Evolutionary conservation across 2,888 invertebrate species (phyloP).

Genomic region (Tenthredo livida): DNA sequence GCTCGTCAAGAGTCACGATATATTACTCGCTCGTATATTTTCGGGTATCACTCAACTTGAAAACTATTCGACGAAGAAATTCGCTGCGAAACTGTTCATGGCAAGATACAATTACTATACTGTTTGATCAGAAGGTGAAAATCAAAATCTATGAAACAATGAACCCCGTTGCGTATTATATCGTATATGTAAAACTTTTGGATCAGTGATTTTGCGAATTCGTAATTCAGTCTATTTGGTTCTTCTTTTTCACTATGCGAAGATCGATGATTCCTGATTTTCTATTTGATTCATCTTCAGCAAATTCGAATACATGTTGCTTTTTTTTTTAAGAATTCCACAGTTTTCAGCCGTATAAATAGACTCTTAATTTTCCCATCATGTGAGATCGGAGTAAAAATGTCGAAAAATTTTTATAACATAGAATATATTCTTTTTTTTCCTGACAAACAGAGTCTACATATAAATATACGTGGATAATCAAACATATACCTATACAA

Average conservation of each 20-base stretch:
- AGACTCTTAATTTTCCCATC: neutral
- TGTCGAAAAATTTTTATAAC: neutral
- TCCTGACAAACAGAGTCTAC: neutral
- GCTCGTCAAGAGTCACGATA: neutral
- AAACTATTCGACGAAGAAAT: neutral
- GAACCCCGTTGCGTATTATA: no score
- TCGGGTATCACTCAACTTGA: neutral
- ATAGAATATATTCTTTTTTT: neutral
- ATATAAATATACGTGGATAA: neutral
- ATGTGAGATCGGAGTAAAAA: neutral
- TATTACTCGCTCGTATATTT: neutral
- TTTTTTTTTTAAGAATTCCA: neutral
- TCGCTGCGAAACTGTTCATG: neutral
- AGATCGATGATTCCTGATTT: neutral
- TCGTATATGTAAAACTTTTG: no score
- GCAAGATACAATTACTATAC: neutral
- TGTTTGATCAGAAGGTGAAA: neutral
- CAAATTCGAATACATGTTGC: neutral
- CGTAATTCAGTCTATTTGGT: neutral
- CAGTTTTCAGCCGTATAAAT: neutral
- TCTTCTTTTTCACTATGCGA: neutral
- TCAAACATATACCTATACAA: neutral
- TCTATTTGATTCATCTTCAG: neutral
- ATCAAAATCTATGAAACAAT: no score
- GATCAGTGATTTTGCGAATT: neutral